These are phyloP conservation scores for Corvus hawaiiensis DNA, from an alignment of 2,113 vertebrate genomes.

Conservation along the genomic window DNA sequence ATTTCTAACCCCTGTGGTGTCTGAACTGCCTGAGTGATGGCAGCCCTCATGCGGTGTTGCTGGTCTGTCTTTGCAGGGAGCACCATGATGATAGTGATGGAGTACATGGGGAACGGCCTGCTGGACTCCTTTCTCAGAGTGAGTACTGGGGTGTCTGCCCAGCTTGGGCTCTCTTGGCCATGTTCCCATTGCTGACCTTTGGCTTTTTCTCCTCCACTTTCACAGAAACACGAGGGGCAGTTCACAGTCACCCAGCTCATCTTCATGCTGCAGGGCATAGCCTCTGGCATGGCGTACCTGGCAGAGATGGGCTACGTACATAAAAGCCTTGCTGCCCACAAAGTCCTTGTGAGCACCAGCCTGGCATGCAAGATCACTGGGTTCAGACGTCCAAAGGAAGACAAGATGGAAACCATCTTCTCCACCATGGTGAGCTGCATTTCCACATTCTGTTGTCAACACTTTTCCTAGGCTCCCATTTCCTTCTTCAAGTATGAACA, in stretches of 20 bases:
- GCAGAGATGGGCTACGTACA: slow-evolving; percentile 96
- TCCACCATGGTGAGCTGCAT: slow-evolving; percentile 84
- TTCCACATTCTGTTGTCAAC: background rate
- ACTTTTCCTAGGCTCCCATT: background rate
- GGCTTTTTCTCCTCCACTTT: background rate
- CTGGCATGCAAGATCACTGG: slow-evolving; percentile 92
- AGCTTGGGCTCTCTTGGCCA: background rate
- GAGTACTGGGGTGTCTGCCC: slow-evolving; percentile 22
- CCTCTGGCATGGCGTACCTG: slow-evolving; percentile 94
- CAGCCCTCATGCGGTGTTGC: accelerated
- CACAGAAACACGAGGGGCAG: slow-evolving; percentile 90
- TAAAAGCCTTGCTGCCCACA: slow-evolving; percentile 89
- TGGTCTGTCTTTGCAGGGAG: slow-evolving; percentile 73
- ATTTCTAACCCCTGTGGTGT: background rate
- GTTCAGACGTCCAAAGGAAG: slow-evolving; percentile 85
- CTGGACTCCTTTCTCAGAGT: slow-evolving; percentile 93
- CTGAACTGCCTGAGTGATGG: background rate
- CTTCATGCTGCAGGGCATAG: slow-evolving; percentile 86
- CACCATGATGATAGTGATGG: slow-evolving; percentile 91
- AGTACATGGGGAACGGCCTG: slow-evolving; percentile 86
- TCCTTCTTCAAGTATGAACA: background rate
- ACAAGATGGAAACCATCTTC: slow-evolving; percentile 91
- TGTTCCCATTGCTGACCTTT: background rate
- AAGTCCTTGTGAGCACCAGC: slow-evolving; percentile 85
- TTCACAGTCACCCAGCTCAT: slow-evolving; percentile 82